Evolutionary conservation across 2,888 invertebrate species (phyloP).

Genomic region (Acheta domesticus): DNA sequence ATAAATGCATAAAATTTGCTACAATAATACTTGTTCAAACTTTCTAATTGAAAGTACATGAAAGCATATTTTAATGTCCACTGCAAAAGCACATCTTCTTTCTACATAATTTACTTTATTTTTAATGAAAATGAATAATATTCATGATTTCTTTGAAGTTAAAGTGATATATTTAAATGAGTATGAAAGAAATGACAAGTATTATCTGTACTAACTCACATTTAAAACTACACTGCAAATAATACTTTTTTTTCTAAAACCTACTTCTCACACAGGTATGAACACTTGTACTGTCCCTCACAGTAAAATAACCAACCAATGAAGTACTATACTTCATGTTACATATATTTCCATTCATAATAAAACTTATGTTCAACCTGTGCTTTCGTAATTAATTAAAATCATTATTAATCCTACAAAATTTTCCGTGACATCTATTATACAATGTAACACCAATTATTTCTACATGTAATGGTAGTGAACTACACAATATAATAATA

Average conservation of each 20-base stretch:
- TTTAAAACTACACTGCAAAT: not conserved
- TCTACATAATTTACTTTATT: too few relatives aligned
- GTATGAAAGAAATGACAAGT: slow-evolving; percentile 1
- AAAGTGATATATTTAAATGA: not conserved
- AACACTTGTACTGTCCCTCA: not conserved
- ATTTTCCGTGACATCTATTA: not conserved
- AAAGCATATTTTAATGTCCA: not conserved
- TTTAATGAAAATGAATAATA: not conserved
- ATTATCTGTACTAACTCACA: not conserved
- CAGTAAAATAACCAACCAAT: not conserved
- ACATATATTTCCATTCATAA: too few relatives aligned
- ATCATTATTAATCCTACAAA: not conserved
- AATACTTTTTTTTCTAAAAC: not conserved
- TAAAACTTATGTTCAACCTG: too few relatives aligned
- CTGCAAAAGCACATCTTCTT: too few relatives aligned
- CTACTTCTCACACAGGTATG: not conserved
- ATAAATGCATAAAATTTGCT: slow-evolving; percentile 18
- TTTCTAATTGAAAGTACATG: not conserved
- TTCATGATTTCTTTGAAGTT: not conserved
- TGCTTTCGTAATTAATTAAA: not conserved
- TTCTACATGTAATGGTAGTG: not conserved
- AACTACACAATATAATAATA: slow-evolving; percentile 11
- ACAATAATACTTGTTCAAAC: slow-evolving; percentile 1
- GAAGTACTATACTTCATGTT: not conserved
- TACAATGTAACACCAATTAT: slow-evolving; percentile 10